These are phyloP conservation scores for Gouania willdenowi DNA, from an alignment of 2,797 vertebrate species.

Conservation along the genomic window DNA sequence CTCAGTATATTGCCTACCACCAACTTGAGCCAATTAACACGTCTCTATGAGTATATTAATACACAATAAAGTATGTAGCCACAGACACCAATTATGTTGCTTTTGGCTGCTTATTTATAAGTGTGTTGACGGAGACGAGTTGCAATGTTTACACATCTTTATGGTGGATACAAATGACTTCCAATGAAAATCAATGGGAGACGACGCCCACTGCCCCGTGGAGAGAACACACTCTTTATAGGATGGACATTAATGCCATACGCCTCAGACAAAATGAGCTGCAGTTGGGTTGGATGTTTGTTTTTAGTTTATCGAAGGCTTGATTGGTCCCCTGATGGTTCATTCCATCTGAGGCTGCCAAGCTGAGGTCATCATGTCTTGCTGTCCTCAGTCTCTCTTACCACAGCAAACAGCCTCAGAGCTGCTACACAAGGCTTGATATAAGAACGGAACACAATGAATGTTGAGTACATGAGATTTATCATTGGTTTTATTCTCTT, in stretches of 20 bases:
- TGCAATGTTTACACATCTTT: slow-evolving; percentile 12
- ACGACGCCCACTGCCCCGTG: slow-evolving; percentile 18
- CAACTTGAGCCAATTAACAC: slow-evolving; percentile 56
- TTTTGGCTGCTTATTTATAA: slow-evolving; percentile 25
- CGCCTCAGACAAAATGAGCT: slow-evolving; percentile 18
- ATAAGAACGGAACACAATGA: too few relatives aligned
- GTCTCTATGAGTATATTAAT: slow-evolving; percentile 51
- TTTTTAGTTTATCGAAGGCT: slow-evolving; percentile 29
- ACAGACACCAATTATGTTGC: slow-evolving; percentile 38
- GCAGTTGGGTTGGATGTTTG: slow-evolving; percentile 29
- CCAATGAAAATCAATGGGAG: slow-evolving; percentile 50
- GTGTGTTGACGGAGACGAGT: slow-evolving; percentile 6
- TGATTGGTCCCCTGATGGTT: slow-evolving; percentile 47
- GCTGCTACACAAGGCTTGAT: too few relatives aligned
- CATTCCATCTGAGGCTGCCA: slow-evolving; percentile 26
- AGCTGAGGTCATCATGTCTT: slow-evolving; percentile 34
- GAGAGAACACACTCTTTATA: slow-evolving; percentile 28
- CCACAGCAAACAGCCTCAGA: slow-evolving; percentile 5
- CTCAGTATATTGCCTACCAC: slow-evolving; percentile 29
- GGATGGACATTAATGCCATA: slow-evolving; percentile 35
- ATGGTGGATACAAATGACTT: slow-evolving; percentile 40
- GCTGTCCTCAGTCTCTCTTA: slow-evolving; percentile 18
- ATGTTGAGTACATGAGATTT: too few relatives aligned
- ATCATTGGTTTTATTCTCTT: too few relatives aligned
- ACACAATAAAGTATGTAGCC: slow-evolving; percentile 29